Evolutionary conservation across 2,888 invertebrate genomes (phyloP), one percentile per base, ranked within the genome.

Genomic region (Clivina fossor): DNA sequence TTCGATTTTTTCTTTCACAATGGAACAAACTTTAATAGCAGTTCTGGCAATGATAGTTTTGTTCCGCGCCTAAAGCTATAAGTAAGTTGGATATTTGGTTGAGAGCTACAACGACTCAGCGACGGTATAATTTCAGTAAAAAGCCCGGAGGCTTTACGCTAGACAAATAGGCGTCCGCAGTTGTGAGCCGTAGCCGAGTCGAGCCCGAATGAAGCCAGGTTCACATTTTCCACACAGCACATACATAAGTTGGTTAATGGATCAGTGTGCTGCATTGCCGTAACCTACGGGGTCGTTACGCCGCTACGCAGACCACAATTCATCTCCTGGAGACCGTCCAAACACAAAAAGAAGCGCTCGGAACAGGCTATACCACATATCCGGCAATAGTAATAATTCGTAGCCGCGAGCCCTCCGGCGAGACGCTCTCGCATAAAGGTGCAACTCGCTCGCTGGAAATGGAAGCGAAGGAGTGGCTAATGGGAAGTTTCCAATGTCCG

Each of bases 271-370:
- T 65, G 64, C 65, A 66, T 56, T 66, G 65, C 66, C 64, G 67
- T 64, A 66, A 62, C 63, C 60, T 53, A 53, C 60, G 63, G 62
- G 54, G 56, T 61, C 63, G 63, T n/a, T n/a, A n/a, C n/a, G n/a
- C 63, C 64, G 65, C 67, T 66, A 67, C 64, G 61, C 63, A 61
- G 64, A 63, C 65, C 62, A 67, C 68, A 68, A 66, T 69, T 69
- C 68, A 69, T 68, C 65, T 66, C 60, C 67, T 70, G 69, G 70
- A 69, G 66, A 64, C 63, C 60, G 62, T 68, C 69, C 69, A 69
- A 66, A 63, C 59, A 61, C 60, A 60, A 62, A 56, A 62, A 66
- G 64, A 65, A 63, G 56, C 54, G 55, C 56, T 59, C 60, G 44
- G 50, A 50, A 50, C 54, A 56, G 49, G 49, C 63, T 63, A 64